phyloP scores from a whole-genome alignment of 2,888 invertebrate genomes.

The Hyposoter didymator region DNA sequence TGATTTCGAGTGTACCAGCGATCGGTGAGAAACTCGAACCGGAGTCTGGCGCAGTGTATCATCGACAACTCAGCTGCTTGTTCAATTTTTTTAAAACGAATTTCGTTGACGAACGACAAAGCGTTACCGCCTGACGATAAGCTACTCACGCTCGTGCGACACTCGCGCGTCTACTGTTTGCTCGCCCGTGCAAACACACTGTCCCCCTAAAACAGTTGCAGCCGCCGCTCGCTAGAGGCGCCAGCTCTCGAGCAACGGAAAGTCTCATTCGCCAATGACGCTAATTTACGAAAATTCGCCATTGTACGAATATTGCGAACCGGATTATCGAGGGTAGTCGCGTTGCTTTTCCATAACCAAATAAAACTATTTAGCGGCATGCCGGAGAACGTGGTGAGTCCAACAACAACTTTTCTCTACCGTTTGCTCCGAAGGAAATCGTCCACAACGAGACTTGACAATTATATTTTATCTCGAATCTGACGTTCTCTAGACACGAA shows the following conservation, averaged over 20 bases:
- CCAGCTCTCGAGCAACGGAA: slow-evolving; percentile 34
- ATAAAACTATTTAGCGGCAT: slow-evolving; percentile 70
- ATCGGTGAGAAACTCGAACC: too few relatives aligned
- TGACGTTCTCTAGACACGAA: slow-evolving; percentile 9
- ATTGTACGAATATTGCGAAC: slow-evolving; percentile 59
- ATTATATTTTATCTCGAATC: slow-evolving; percentile 10
- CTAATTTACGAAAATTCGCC: slow-evolving; percentile 61
- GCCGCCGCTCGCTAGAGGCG: too few relatives aligned
- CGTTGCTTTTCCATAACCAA: slow-evolving; percentile 52
- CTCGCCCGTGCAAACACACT: too few relatives aligned
- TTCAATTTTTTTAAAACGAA: too few relatives aligned
- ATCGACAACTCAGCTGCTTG: too few relatives aligned
- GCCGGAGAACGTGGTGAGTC: slow-evolving; percentile 79
- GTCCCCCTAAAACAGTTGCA: too few relatives aligned
- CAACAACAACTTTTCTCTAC: slow-evolving; percentile 7
- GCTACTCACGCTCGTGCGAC: too few relatives aligned
- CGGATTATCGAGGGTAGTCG: slow-evolving; percentile 71
- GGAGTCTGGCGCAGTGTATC: too few relatives aligned
- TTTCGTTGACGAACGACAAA: too few relatives aligned
- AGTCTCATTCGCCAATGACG: slow-evolving; percentile 43
- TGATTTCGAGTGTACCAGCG: too few relatives aligned
- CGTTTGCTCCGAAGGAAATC: slow-evolving; percentile 1
- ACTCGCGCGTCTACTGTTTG: too few relatives aligned
- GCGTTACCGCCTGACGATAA: too few relatives aligned
- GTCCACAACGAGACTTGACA: slow-evolving; percentile 8